Evolutionary conservation across 2,888 invertebrate species (phyloP).

Genomic region (Plebejus argus): DNA sequence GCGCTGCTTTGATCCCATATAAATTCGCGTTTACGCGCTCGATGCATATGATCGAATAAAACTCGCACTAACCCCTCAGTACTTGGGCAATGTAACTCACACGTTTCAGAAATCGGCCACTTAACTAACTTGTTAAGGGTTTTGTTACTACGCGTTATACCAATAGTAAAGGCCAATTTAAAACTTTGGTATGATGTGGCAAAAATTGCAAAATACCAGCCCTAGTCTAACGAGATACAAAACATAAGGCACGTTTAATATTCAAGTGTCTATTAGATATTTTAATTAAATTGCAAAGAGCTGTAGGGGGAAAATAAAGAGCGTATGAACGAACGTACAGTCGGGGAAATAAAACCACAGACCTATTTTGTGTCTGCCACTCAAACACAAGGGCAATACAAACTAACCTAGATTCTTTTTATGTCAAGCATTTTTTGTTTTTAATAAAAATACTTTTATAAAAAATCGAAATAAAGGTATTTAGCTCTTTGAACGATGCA

Average conservation of each 20-base stretch:
- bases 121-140: too few species aligned
- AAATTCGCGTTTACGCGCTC: too few species aligned
- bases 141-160: too few species aligned
- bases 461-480: not conserved
- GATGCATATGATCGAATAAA: too few species aligned
- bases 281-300: slow-evolving; percentile 1
- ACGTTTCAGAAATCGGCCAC: too few species aligned
- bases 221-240: not conserved
- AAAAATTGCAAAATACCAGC: not conserved
- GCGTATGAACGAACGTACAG: not conserved
- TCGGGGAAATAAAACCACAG: slow-evolving; percentile 4
- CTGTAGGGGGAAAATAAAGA: not conserved
- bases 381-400: slow-evolving; percentile 31
- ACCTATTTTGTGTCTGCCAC: slow-evolving; percentile 21
- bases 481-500: not conserved
- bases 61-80: too few species aligned
- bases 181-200: too few species aligned
- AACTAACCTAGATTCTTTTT: slow-evolving; percentile 36
- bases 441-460: not conserved
- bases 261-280: slow-evolving; percentile 4
- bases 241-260: not conserved
- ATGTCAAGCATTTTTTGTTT: slow-evolving; percentile 24
- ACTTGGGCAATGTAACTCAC: too few species aligned
- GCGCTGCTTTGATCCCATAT: too few species aligned
- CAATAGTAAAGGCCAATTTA: too few species aligned